Evolutionary conservation across 2,113 vertebrate genomes (phyloP).

Genomic region (Cettia cetti): DNA sequence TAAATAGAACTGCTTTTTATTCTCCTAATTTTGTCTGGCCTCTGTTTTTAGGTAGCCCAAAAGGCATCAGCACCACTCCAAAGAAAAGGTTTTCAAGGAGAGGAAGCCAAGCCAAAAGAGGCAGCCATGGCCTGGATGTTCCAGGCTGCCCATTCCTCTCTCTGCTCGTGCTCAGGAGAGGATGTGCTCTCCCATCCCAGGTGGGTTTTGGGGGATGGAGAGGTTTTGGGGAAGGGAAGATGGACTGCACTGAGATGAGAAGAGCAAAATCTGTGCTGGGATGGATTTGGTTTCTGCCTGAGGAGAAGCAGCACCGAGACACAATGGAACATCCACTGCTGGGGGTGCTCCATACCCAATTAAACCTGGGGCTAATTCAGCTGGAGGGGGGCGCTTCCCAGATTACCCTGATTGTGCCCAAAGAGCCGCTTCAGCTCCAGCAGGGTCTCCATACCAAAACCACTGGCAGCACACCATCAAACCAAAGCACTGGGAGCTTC

Average conservation of each 20-base stretch:
- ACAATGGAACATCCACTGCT: not conserved
- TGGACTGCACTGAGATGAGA: fast-evolving
- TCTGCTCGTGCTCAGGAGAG: fast-evolving
- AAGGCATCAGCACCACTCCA: not conserved
- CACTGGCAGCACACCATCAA: not conserved
- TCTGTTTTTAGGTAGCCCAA: not conserved
- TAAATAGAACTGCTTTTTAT: not conserved
- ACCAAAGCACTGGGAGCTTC: not conserved
- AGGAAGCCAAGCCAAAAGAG: not conserved
- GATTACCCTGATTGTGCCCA: not conserved
- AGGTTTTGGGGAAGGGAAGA: not conserved
- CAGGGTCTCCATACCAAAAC: not conserved
- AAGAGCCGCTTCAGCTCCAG: not conserved
- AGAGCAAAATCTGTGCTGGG: not conserved
- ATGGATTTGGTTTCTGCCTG: not conserved
- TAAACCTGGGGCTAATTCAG: not conserved
- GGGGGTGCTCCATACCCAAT: fast-evolving
- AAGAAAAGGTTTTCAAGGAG: not conserved
- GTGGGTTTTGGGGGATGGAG: fast-evolving
- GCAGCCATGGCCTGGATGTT: fast-evolving
- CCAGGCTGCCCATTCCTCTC: not conserved
- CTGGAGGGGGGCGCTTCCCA: not conserved
- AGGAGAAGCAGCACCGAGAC: not conserved
- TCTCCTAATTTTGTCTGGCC: not conserved
- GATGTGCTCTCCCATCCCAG: fast-evolving